phyloP scores from a whole-genome alignment of 2,113 vertebrate genomes.

The Urocitellus parryii region DNA sequence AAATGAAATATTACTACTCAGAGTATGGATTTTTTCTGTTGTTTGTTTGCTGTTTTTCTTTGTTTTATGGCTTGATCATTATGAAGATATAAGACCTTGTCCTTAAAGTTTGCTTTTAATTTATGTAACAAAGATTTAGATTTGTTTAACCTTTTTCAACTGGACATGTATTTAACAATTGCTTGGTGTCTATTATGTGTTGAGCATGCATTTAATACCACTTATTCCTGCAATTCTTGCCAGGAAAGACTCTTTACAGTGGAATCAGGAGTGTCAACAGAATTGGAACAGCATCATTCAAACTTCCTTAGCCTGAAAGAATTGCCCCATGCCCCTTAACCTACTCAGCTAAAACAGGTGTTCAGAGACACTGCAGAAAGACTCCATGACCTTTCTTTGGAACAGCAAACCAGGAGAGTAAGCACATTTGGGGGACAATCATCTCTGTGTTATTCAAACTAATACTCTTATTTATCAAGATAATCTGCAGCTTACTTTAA shows the following conservation, averaged over 20 bases:
- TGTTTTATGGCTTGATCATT: neutral
- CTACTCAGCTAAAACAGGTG: neutral
- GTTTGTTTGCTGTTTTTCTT: neutral
- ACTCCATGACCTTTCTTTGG: neutral
- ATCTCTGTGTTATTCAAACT: neutral
- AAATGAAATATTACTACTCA: neutral
- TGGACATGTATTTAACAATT: neutral
- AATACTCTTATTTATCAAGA: neutral
- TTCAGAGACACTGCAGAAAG: neutral
- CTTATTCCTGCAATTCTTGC: neutral
- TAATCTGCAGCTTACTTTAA: constrained; percentile 35
- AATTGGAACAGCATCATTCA: neutral
- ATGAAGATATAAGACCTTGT: neutral
- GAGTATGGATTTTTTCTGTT: neutral
- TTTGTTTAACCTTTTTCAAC: constrained; percentile 22
- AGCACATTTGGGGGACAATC: neutral
- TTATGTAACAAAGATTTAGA: neutral
- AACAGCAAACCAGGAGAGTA: neutral
- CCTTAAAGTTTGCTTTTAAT: neutral
- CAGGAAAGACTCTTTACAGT: neutral
- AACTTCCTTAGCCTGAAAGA: neutral
- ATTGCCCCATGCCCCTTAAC: neutral
- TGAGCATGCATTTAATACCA: neutral
- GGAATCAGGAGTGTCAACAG: neutral
- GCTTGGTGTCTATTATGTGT: neutral